These are phyloP conservation scores for Matsumurasca onukii DNA, from an alignment of 1,140 invertebrate species.

Conservation along the genomic window DNA sequence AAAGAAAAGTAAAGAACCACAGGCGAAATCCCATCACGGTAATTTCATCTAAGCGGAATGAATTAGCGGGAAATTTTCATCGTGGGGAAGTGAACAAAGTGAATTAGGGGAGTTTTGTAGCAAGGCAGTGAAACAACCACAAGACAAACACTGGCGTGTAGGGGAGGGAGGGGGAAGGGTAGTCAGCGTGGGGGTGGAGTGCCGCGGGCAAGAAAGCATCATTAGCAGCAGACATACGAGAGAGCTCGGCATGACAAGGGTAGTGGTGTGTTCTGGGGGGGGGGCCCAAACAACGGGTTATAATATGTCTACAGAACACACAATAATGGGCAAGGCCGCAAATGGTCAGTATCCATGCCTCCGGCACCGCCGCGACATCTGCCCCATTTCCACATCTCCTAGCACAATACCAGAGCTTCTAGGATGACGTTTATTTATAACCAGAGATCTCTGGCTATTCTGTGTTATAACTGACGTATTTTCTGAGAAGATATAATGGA, in stretches of 20 bases:
- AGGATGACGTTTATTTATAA: no score
- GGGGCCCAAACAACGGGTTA: neutral
- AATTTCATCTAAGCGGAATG: neutral
- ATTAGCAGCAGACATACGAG: constrained; percentile 10
- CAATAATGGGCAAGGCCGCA: neutral
- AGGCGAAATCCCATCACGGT: constrained; percentile 8
- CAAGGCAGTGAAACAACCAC: neutral
- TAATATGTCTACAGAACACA: neutral
- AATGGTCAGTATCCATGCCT: neutral
- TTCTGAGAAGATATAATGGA: no score
- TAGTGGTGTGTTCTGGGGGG: neutral
- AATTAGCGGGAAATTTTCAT: constrained; percentile 21
- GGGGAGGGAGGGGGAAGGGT: neutral
- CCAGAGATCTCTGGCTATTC: no score
- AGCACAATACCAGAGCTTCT: no score
- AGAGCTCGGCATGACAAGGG: neutral
- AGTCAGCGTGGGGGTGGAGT: neutral
- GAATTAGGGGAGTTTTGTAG: constrained; percentile 8
- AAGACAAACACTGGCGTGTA: neutral
- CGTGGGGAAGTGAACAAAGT: constrained; percentile 19
- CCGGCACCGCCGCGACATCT: no score
- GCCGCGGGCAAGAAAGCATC: constrained; percentile 22
- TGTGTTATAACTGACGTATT: no score
- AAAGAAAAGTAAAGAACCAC: no score
- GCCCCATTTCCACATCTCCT: no score